Evolutionary conservation across 37 sponge, comb jelly and placozoan species (phyloP), one percentile per base, ranked within the genome.

Genomic region (Cliona cf. orientalis): DNA sequence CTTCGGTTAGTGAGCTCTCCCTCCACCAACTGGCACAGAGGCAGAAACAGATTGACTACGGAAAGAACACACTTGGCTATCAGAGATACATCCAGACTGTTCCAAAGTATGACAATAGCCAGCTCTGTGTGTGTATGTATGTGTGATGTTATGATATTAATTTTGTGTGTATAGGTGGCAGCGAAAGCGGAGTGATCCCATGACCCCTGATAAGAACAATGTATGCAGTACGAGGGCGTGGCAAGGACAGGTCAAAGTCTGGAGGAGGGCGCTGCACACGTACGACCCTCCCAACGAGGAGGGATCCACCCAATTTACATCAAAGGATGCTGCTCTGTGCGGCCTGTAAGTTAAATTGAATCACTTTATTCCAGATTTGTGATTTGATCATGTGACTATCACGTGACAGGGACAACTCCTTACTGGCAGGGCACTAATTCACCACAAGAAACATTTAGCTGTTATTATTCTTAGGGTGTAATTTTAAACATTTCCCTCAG

Each of bases 51-150:
- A 71, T 97, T 58, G 95, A 94, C 70, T 94, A 62, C 75, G 97
- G 97, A 23, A 97, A 94, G 85, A 97, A 97, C 64, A 97, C 97
- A 11, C 33, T 86, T 1, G 97, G 93, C 6, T 97, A 97, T 44
- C 84, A 84, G 58, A 85, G 61, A 64, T 97, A 97, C 75, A 78
- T 66, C 25, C 71, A 76, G 46, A 42, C 41, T 0, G 66, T 87
- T 14, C 94, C 97, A 49, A 95, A 84, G 95, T 95, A 71, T 60
- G 82, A 73, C n/a, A 19, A 41, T n/a, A 19, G n/a, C 25, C 25
- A 2, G 5, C 38, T 41, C 19, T 36, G 31, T 53, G 22, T 49
- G 25, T 33, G 5, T 72, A 14, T 3, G 17, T 3, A 29, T 71
- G 28, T 21, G 26, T 44, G 28, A 42, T 71, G 43, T 5, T 26